Percentiles rank a stretch among this genome's conserved stretches.
These are phyloP conservation scores for Misgurnus anguillicaudatus DNA, from an alignment of 2,113 vertebrate species.

Conservation along the genomic window DNA sequence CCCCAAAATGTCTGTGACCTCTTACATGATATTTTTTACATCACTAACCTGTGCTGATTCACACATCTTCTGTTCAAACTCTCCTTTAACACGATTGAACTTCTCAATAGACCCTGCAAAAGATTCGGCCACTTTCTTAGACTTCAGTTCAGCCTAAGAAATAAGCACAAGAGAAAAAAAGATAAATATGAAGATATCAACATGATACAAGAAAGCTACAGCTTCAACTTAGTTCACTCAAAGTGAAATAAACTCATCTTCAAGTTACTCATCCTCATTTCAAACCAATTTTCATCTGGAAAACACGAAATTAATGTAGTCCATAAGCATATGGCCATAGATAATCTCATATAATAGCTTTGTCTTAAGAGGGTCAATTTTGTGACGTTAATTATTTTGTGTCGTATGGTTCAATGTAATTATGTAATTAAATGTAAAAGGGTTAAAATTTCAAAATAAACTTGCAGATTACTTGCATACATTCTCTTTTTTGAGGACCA, in stretches of 20 bases:
- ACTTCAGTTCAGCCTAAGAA: constrained; percentile 89
- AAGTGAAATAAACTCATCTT: background rate
- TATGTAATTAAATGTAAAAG: no score
- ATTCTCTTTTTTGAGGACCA: no score
- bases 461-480: no score
- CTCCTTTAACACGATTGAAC: constrained; percentile 84
- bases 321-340: no score
- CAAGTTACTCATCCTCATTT: background rate
- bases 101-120: constrained; percentile 85
- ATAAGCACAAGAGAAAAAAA: constrained; percentile 4
- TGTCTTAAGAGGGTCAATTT: no score
- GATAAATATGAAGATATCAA: background rate
- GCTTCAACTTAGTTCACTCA: background rate
- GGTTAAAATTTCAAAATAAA: no score
- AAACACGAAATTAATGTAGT: background rate
- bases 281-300: background rate
- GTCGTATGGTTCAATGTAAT: no score
- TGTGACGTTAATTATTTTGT: no score
- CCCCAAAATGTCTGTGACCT: background rate
- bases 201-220: background rate
- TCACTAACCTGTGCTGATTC: constrained; percentile 85
- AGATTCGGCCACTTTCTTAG: constrained; percentile 85
- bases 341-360: no score
- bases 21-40: background rate
- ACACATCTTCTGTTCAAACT: constrained; percentile 93